Base-by-base conservation (phyloP, 2,113 vertebrate genomes). In the Mastomys natalensis region DNA sequence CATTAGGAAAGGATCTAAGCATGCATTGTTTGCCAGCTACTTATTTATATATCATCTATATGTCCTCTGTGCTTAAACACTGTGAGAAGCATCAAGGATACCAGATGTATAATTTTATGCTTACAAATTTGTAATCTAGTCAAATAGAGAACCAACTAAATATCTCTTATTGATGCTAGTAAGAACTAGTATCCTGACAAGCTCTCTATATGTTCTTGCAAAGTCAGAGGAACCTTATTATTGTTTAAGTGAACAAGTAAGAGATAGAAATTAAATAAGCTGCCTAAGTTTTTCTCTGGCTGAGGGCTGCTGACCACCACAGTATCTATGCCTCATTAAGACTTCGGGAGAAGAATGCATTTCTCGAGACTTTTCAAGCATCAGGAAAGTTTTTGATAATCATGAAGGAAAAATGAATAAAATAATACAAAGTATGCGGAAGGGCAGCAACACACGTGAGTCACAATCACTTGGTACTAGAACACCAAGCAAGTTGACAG, bases 1-100 rank as follows among this genome's bases (percentile, higher is more conserved):
- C 26, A 90, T 8, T 73, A 43, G 8, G 4, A 73, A 68, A 51
- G 55, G 21, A 4, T 53, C 13, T 89, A 89, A 73, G 2, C 40
- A 70, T 45, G 37, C 10, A 77, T 22, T 77, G 11, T 4, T 22
- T 55, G 31, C 7, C 12, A 85, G 74, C 89, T n/a, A 26, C 72
- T 87, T 91, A 87, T 80, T 94, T 88, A 60, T 88, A 85, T 37
- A 87, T 92, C n/a, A 95, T 34, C 43, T 88, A 7, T 81, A 1
- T 88, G 21, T 74, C 8, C 58, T 17, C 51, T 85, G 74, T 80
- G 40, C 58, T 16, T 22, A 64, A 34, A 15, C 16, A 72, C 8
- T 73, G 26, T 77, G 43, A 5, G 70, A 74, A 5, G 45, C 12
- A 34, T 68, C 21, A 72, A 26, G 68, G 34, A 73, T 5, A 26